Evolutionary conservation across 2,113 vertebrate species (phyloP), one percentile per base, ranked within the genome.

Genomic region (Syngnathus scovelli): DNA sequence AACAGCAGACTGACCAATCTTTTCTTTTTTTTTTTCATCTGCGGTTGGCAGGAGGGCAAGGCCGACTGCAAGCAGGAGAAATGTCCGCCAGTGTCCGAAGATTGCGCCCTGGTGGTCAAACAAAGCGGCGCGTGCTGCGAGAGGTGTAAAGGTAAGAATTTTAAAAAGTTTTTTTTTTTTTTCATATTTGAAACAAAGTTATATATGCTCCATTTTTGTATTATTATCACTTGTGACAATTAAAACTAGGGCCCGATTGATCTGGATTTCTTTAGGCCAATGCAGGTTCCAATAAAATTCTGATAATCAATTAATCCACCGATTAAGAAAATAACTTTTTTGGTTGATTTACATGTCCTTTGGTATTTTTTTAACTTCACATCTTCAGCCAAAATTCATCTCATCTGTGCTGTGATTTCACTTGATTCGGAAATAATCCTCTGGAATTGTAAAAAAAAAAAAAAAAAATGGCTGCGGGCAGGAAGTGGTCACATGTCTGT

Each of bases 51-150:
- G 97, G 95, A 96, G 15, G 94, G 95, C 75, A 98, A 98, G 84
- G 97, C 95, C 60, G 95, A 95, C 44, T 99, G 97, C 78, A 97
- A 94, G 74, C 93, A 96, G 83, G 97, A 99, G 87, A 98, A 96
- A 81, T 99, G 97, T 77, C 94, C 93, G 0, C 79, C 85, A 55
- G 90, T 99, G 60, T 92, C 93, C 2, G 92, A 93, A 62, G 95
- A 98, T 86, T 99, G 97, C 21, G 95, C 95, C 36, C 90, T 99
- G 72, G 94, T 96, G 81, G 88, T 99, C 79, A 98, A 98, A 76
- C 96, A 96, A 89, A 93, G 91, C 3, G 95, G 94, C 74, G 93
- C 94, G 82, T 99, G 97, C 89, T 99, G 97, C 59, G 96, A 98
- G 77, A 90, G 86, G 66, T 99, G 97, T 83, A 98, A 98, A 98